Conservation (phyloP, 2,113 vertebrate genomes). For the Probosciger aterrimus region DNA sequence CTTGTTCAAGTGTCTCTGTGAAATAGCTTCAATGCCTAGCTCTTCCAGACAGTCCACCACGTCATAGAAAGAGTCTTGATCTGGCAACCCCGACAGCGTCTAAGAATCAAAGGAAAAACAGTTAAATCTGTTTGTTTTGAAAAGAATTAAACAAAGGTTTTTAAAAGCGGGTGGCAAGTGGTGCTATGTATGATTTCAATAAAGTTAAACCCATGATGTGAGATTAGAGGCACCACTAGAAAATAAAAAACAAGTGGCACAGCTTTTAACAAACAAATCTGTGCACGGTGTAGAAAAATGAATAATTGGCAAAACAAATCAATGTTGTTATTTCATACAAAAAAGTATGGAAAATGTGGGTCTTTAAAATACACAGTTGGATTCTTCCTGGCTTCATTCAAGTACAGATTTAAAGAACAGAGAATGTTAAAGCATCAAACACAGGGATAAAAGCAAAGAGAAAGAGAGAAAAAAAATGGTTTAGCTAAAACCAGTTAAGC, state of each 20-base stretch:
- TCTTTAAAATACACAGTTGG: slow-evolving; percentile 25
- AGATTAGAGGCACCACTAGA: neutral
- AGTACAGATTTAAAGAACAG: neutral
- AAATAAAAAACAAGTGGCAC: slow-evolving; percentile 49
- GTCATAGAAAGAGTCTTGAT: slow-evolving; percentile 96
- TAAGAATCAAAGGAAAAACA: slow-evolving; percentile 70
- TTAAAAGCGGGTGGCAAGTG: slow-evolving; percentile 5
- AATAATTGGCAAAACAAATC: slow-evolving; percentile 46
- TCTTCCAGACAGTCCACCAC: slow-evolving; percentile 96
- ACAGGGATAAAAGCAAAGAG: neutral
- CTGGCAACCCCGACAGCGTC: slow-evolving; percentile 89
- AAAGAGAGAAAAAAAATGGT: neutral
- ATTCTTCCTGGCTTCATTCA: neutral
- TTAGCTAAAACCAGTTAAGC: neutral
- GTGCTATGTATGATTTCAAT: slow-evolving; percentile 19
- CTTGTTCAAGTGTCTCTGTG: slow-evolving; percentile 88
- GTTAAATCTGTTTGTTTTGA: slow-evolving; percentile 53
- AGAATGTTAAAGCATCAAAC: slow-evolving; percentile 15
- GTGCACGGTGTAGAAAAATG: neutral
- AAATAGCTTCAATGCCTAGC: slow-evolving; percentile 86
- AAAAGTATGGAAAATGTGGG: neutral
- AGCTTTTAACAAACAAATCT: slow-evolving; percentile 20
- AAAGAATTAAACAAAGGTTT: slow-evolving; percentile 47
- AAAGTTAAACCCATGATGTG: neutral
- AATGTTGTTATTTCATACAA: slow-evolving; percentile 23